These are phyloP conservation scores for Agonopterix heracliana DNA, from an alignment of 2,888 invertebrate species.

Conservation along the genomic window DNA sequence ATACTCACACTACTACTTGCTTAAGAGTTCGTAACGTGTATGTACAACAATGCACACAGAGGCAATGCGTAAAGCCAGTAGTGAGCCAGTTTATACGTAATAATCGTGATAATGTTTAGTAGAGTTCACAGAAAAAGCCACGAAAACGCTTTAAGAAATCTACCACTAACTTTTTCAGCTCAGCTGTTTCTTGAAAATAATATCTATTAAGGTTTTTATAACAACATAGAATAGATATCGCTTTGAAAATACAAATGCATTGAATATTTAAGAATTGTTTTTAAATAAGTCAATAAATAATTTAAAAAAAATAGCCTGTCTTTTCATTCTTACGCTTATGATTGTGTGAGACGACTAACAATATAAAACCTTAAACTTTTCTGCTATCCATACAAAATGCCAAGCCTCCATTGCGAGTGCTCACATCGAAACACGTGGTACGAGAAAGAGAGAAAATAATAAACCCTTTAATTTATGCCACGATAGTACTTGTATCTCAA, in stretches of 20 bases:
- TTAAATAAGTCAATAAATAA: too few species aligned
- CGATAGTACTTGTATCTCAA: conserved; percentile 70
- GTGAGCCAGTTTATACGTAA: conserved; percentile 68
- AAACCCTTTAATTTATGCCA: conserved; percentile 72
- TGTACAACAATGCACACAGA: conserved; percentile 37
- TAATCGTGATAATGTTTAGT: conserved; percentile 64
- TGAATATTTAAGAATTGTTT: too few species aligned
- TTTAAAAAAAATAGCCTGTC: too few species aligned
- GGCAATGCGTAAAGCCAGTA: conserved; percentile 63
- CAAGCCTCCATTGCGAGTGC: conserved; percentile 39
- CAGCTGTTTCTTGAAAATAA: too few species aligned
- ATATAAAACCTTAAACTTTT: too few species aligned
- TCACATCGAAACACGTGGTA: conserved; percentile 61
- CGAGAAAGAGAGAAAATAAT: conserved; percentile 45
- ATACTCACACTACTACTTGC: not conserved
- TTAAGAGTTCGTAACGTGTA: not conserved
- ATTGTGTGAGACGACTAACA: too few species aligned
- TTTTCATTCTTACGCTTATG: too few species aligned
- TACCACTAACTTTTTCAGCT: too few species aligned
- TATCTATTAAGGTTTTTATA: too few species aligned
- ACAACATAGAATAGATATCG: too few species aligned
- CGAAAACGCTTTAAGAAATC: not conserved
- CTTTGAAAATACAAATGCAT: too few species aligned
- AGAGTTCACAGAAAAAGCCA: conserved; percentile 18
- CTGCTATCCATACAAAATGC: conserved; percentile 6